Evolutionary conservation across 2,113 vertebrate species (phyloP), one percentile per base, ranked within the genome.

Genomic region (Cavia porcellus): DNA sequence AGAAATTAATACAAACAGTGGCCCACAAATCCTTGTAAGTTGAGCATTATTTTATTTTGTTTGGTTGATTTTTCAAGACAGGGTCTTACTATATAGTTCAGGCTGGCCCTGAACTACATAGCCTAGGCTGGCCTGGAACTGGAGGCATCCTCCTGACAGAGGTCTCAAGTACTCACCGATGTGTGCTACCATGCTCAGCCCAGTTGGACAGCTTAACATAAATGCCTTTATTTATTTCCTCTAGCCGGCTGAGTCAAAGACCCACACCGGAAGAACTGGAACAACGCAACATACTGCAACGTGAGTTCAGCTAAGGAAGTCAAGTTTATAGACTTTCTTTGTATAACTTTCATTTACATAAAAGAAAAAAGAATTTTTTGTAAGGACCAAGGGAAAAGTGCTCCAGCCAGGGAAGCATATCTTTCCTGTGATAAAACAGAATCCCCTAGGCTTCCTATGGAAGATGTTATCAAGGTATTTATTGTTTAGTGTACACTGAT

Each of bases 231-330:
- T 92, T 81, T 96, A n/a, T 96, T 20, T 96, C 79, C 74, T 96
- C 94, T 89, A 99, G 99, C 98, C 99, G 99, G 93, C 98, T 99
- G 90, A 99, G 99, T 94, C 99, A 99, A 98, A 99, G 99, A 98
- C 99, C 99, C 0, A 99, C 99, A 55, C 99, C 99, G 3, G 99
- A 99, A 97, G 99, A 99, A 92, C 98, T 99, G 82, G 99, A 99
- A 98, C 99, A 99, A 97, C 99, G 99, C 97, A 99, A 99, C 98
- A 99, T 99, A 94, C 99, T 99, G 70, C 99, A 99, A 32, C 99
- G 99, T 99, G 89, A 99, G 99, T 99, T 45, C 13, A 77, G 7
- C 90, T 70, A 3, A 70, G 57, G 70, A 57, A 81, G 70, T 87
- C 52, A 97, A 95, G 55, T 38, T 92, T 94, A 22, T 4, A 66